Evolutionary conservation across 92 coral and sea anemone genomes (phyloP).

Genomic region (Epizoanthus stellaris): DNA sequence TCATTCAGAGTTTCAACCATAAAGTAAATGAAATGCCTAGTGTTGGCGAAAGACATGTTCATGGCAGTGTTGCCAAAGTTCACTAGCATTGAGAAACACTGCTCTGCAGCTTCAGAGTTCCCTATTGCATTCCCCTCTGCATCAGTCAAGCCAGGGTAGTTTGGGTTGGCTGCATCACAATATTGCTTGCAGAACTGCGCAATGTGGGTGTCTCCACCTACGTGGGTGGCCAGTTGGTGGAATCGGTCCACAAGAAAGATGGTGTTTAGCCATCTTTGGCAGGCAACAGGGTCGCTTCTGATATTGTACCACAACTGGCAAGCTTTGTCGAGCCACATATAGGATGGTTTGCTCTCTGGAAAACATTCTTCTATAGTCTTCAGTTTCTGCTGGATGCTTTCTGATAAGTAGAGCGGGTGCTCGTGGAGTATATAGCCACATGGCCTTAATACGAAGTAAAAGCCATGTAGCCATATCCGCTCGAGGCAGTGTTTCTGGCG

Average conservation of each 20-base stretch:
- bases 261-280: background rate
- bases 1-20: too few species aligned
- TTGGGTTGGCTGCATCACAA: conserved; percentile 1
- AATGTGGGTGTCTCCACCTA: too few species aligned
- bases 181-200: background rate
- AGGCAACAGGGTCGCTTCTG: background rate
- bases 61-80: background rate
- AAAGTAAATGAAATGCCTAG: too few species aligned
- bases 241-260: background rate
- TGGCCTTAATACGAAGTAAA: too few species aligned
- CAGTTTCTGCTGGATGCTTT: too few species aligned
- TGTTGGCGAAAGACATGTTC: too few species aligned
- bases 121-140: conserved; percentile 3
- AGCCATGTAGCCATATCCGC: too few species aligned
- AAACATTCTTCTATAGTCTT: too few species aligned
- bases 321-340: conserved; percentile 10
- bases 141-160: conserved; percentile 17
- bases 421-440: too few species aligned
- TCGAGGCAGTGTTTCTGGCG: too few species aligned
- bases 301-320: conserved; percentile 4
- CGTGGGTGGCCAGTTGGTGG: background rate
- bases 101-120: conserved; percentile 7
- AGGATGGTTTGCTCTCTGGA: background rate
- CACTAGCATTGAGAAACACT: background rate
- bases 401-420: too few species aligned